Evolutionary conservation across 2,797 vertebrate genomes (phyloP).

Genomic region (Thaleichthys pacificus): DNA sequence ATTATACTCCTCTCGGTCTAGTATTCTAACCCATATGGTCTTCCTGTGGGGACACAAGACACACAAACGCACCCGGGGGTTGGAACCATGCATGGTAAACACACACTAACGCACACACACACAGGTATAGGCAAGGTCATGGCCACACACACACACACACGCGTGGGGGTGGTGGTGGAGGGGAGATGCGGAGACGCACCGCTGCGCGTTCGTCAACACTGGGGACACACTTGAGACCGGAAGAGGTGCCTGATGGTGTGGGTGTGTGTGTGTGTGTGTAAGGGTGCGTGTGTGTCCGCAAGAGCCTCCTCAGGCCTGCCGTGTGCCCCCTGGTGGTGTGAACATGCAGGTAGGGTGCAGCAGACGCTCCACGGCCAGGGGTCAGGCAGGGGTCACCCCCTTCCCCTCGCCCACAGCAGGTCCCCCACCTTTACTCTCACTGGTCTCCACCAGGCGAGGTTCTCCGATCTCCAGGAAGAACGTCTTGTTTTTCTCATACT

Average conservation of each 20-base stretch:
- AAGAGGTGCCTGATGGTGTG: conserved; percentile 20
- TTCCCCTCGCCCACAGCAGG: conserved; percentile 59
- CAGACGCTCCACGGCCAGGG: conserved; percentile 20
- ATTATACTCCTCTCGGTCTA: conserved; percentile 99
- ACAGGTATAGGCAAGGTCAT: conserved; percentile 8
- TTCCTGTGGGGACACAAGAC: conserved; percentile 97
- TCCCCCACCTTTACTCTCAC: conserved; percentile 96
- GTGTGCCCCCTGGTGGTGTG: conserved; percentile 28
- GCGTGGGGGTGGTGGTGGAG: conserved; percentile 48
- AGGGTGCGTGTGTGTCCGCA: background rate
- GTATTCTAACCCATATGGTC: conserved; percentile 93
- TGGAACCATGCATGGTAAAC: conserved; percentile 69
- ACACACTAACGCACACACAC: conserved; percentile 20
- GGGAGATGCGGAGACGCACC: conserved; percentile 53
- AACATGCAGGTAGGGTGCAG: conserved; percentile 45
- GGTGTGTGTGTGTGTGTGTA: conserved; percentile 29
- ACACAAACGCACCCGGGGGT: conserved; percentile 83
- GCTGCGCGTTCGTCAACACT: conserved; percentile 55
- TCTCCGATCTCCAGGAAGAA: conserved; percentile 98
- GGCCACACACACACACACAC: conserved; percentile 19
- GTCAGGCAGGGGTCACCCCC: conserved; percentile 59
- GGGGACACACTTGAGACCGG: conserved; percentile 33
- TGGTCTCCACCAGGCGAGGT: conserved; percentile 93
- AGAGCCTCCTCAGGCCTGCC: background rate
- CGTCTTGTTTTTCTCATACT: conserved; percentile 99